Evolutionary conservation across 2,113 vertebrate genomes (phyloP), one percentile per base, ranked within the genome.

Genomic region (Tenebrosternarchus preto): DNA sequence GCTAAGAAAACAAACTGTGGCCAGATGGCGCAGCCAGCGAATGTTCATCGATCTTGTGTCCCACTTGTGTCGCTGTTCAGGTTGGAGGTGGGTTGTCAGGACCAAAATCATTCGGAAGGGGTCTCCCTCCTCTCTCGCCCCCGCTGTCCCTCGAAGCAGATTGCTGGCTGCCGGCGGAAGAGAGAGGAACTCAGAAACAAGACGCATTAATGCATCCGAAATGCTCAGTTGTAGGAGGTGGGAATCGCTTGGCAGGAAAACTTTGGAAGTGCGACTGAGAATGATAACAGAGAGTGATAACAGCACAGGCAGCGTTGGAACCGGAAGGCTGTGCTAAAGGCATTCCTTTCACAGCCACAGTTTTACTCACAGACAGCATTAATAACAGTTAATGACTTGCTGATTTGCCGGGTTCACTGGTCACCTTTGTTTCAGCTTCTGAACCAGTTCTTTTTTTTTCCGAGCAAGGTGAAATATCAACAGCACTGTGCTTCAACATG

Each of bases 21-120:
- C 90, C 93, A 93, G 92, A 93, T 93, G 93, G 92, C n/a, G 36
- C 80, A 60, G 86, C 84, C 88, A 87, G 89, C 84, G 84, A 90
- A 86, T 59, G 86, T 73, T 90, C 90, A 92, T 93, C 90, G 88
- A 92, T 93, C 92, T 88, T 29, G 70, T 77, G 84, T 92, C 90
- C 88, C 89, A 78, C 79, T 85, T 80, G 86, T 73, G 73, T 80
- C 82, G 78, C 89, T 88, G 70, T 73, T 46, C 72, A 76, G 75
- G 80, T 61, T 72, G 39, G 69, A 77, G 75, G 74, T 80, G 72
- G 80, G 63, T 69, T 82, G 82, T 84, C 82, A 29, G 3, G 55
- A 73, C 73, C 27, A 56, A 73, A 61, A 61, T 36, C 57, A 76
- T 79, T 83, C 25, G 25, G 70, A 74, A 59, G 22, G 74, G 78